Evolutionary conservation across 2,888 invertebrate species (phyloP), one percentile per base, ranked within the genome.

Genomic region (Patella caerulea): DNA sequence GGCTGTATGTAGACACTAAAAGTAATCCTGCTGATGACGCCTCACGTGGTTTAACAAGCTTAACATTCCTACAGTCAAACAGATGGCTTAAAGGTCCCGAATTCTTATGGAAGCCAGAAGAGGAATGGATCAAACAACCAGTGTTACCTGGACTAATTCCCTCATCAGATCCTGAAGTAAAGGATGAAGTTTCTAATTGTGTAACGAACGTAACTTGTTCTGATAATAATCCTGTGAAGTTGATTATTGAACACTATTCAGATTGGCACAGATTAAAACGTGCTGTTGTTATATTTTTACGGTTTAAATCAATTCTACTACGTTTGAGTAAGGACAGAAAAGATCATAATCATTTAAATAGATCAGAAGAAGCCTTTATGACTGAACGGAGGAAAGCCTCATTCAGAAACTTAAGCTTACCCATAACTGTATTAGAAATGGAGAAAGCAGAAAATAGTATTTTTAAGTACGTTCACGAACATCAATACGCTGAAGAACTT

Each of bases 31-130:
- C 77, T 19, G 77, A 65, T 45, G 65, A 17, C 34, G 72, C 56
- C 3, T 76, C 56, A 9, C n/a, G 54, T 54, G 19, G n/a, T 12
- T 53, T 65, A 19, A 19, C 65, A 19, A 24, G n/a, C 3, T 11
- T 11, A 11, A 19, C 17, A 24, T 69, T 70, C 53, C 52, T 65
- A 53, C 29, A 19, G 19, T 69, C 24, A 34, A 69, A 53, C 5
- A 17, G 65, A n/a, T 77, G 77, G 77, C 55, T 24, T 9, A 54
- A 52, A 5, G 77, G 77, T 4, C 74, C 77, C 19, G 77, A 77
- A 11, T 77, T 77, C 59, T 34, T 77, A 17, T 56, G 70, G 65
- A 75, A 55, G 59, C 19, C 19, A n/a, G 77, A 78, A 53, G 29
- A 15, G 14, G 65, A 75, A 14, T 77, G 77, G 74, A 75, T 75